A percentile compares a stretch with the other conserved stretches of the same genome.
Evolutionary conservation across 2,113 vertebrate species (phyloP).

Genomic region (Gavia stellata): DNA sequence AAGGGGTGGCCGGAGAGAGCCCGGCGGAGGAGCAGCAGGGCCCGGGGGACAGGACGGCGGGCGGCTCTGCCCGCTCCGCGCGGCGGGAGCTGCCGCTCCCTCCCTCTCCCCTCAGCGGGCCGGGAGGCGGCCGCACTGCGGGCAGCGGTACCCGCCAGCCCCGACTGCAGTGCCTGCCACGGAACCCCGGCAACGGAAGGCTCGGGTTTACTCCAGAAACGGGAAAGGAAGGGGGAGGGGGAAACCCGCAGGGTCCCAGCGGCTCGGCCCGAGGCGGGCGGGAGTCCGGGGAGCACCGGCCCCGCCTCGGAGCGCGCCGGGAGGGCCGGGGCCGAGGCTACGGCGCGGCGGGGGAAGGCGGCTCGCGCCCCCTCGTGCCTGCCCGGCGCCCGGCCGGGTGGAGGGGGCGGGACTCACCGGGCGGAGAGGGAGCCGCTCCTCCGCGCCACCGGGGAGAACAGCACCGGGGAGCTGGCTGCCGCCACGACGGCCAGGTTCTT

Average conservation of each 20-base stretch:
- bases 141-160: neutral
- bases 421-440: slow-evolving; percentile 63
- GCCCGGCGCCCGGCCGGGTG: neutral
- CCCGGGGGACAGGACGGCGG: neutral
- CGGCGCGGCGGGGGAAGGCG: neutral
- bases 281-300: no score
- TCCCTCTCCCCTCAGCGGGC: neutral
- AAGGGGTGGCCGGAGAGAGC: no score
- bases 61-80: neutral
- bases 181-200: no score
- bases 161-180: neutral
- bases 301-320: neutral
- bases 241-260: no score
- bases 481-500: slow-evolving; percentile 42
- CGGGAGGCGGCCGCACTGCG: neutral
- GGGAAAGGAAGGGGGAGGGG: no score
- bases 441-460: slow-evolving; percentile 67
- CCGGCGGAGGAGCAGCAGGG: neutral
- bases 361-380: neutral
- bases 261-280: no score
- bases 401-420: slow-evolving; percentile 49
- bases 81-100: neutral
- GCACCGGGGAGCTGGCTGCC: slow-evolving; percentile 22
- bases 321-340: neutral
- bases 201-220: neutral